Evolutionary conservation across 2,113 vertebrate species (phyloP), one percentile per base, ranked within the genome.

Genomic region (Ivindomyrus marchei): DNA sequence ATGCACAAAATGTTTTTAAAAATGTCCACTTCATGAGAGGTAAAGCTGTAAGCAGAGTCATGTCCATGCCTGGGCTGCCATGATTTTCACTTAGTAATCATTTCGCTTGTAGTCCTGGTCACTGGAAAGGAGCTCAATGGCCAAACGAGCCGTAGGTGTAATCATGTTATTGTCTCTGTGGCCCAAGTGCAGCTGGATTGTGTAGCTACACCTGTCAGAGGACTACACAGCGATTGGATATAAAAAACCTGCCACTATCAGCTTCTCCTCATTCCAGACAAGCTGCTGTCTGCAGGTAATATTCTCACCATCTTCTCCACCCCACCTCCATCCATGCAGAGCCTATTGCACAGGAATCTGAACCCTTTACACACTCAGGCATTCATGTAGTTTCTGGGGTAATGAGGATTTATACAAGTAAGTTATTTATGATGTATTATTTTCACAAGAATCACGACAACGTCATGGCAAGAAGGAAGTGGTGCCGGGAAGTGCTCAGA

Each of bases 401-500:
- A 42, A 77, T 77, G 0, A 77, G 11, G 70, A 77, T 7, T 17
- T 77, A 77, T 39, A 39, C 27, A 19, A 13, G 74, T 39, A 39
- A 80, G 17, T 42, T 80, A 80, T 80, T 80, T 42, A 42, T 15
- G 15, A 80, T 42, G 74, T 80, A 80, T 42, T 17, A 42, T 42
- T 80, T 80, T 80, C 74, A 42, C 4, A 17, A 80, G 36, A 80
- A 42, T 39, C 74, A 80, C 15, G 7, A 17, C 31, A 96, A 62
- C 85, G 92, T 21, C 95, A 94, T 91, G 94, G 92, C 74, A 97
- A 92, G 92, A 97, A 94, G 91, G 97, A 98, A 90, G 93, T 93
- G 74, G 92, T 97, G 27, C 97, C 98, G 46, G 98, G 98, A 93
- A 99, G 98, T 88, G 96, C 96, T 52, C 95, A 97, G 92, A 99